Base-by-base conservation (phyloP, 2,113 vertebrate species). In the Heterochromis multidens region DNA sequence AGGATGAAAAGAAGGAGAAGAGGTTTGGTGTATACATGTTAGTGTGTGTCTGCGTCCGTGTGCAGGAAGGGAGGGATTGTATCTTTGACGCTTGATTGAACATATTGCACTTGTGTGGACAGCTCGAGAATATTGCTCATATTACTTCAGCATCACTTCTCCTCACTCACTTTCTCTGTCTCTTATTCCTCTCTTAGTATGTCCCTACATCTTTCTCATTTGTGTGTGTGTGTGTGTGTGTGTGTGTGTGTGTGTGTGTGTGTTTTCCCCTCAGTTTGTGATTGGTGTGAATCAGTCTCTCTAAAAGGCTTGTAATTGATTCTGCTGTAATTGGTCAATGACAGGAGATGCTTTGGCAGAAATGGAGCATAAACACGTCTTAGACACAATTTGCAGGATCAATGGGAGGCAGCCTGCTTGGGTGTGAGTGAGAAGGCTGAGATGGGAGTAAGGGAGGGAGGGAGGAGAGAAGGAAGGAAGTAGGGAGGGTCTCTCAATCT, bases 291-390 rank as follows among this genome's bases (percentile, higher is more conserved):
- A 90, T 93, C 84, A 57, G 83, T 87, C 86, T 65, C 89, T 89
- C 89, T 94, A 94, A 95, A 95, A 95, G 92, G 94, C 91, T 95
- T 91, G 93, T 95, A 96, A 96, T 96, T 96, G 96, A 96, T 96
- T 96, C 91, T 90, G 89, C 91, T 94, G 93, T 96, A 95, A 96
- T 95, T 95, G 95, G 92, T 94, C 94, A 94, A 92, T 95, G 94
- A 95, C 94, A 92, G 94, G 88, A 95, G 95, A 95, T 90, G 94
- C 92, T 95, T 91, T 92, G 94, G 93, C 92, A 95, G 95, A 96
- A 95, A 95, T 94, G 91, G 90, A 95, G 95, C 94, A 95, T 96
- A 95, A 95, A 96, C 94, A 93, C 74, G 84, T 89, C 90, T 94
- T 90, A 91, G 91, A 95, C 91, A 93, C 95, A 93, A 95, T 96